Conservation (phyloP, 2,888 invertebrate genomes). For the Drosophila eohydei region DNA sequence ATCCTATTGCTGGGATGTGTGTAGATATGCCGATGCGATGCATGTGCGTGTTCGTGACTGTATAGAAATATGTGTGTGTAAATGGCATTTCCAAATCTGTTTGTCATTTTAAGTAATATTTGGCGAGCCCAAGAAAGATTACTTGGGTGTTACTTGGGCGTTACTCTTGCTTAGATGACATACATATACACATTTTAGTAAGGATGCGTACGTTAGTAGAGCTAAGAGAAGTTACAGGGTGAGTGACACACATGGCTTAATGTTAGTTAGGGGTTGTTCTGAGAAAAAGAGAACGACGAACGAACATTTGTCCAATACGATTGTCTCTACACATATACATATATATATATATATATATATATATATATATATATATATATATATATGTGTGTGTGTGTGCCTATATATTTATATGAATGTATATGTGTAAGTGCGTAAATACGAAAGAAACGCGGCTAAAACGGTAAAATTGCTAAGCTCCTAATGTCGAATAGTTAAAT, state of each 20-base stretch:
- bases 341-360: background rate
- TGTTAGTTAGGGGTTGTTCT: conserved; percentile 64
- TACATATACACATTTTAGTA: conserved; percentile 19
- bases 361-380: too few species aligned
- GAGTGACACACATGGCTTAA: conserved; percentile 62
- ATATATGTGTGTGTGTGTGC: background rate
- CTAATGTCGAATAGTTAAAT: background rate
- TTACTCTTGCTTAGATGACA: background rate
- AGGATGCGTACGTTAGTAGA: conserved; percentile 9
- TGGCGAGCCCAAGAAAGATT: background rate
- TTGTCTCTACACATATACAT: background rate
- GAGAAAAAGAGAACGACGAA: conserved; percentile 29
- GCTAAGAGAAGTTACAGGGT: conserved; percentile 57
- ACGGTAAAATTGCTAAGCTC: conserved; percentile 12
- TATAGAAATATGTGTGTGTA: background rate
- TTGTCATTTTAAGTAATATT: background rate
- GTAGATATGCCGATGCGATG: conserved; percentile 3
- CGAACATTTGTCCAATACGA: background rate
- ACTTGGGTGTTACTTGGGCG: background rate
- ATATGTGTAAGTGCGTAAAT: background rate
- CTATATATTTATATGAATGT: too few species aligned
- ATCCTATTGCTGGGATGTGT: conserved; percentile 20
- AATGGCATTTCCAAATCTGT: background rate
- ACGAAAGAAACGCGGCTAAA: conserved; percentile 25
- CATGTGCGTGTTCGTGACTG: background rate